Evolutionary conservation across 2,797 vertebrate genomes (phyloP), one percentile per base, ranked within the genome.

Genomic region (Ibycter americanus): DNA sequence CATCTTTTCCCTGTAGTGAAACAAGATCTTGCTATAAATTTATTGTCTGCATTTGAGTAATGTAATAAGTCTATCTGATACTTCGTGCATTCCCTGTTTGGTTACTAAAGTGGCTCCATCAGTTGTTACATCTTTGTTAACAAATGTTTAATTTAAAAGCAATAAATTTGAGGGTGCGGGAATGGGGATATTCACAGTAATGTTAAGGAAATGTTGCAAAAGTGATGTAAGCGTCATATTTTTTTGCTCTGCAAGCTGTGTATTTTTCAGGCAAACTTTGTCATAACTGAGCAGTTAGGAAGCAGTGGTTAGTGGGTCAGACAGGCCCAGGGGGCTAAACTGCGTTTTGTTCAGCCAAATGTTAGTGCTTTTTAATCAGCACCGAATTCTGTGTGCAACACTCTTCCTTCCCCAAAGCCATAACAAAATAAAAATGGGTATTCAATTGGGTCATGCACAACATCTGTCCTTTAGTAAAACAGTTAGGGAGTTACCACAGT

Each of bases 361-460:
- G 92, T 95, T 93, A 93, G 87, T 89, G 76, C 91, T 95, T 91
- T 95, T 88, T 95, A 96, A 93, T 95, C 89, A 93, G 49, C 62
- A 0, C 78, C 78, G 80, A 79, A 58, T 89, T 94, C 85, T 89
- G 70, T 0, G 1, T 88, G 78, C 65, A 70, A 59, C 70, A 20
- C 40, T 49, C 83, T 89, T 94, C 54, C 72, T 97, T 92, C 90
- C 94, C 90, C 93, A 96, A 91, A 97, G 93, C 90, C 79, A 88
- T 92, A 96, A 77, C 51, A 81, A 76, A 86, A 89, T 58, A 68
- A 76, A 83, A 86, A 17, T 13, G 18, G 40, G 49, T 93, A 20
- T 86, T 94, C 89, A 87, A 2, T 9, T 94, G 93, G 84, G 82
- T 96, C 92, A 76, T 66, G 68, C 23, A 49, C 78, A 93, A 89